A percentile compares a stretch with the other conserved stretches of the same genome.
Evolutionary conservation across 1,140 invertebrate species (phyloP).

Genomic region (Trypoxylus dichotomus): DNA sequence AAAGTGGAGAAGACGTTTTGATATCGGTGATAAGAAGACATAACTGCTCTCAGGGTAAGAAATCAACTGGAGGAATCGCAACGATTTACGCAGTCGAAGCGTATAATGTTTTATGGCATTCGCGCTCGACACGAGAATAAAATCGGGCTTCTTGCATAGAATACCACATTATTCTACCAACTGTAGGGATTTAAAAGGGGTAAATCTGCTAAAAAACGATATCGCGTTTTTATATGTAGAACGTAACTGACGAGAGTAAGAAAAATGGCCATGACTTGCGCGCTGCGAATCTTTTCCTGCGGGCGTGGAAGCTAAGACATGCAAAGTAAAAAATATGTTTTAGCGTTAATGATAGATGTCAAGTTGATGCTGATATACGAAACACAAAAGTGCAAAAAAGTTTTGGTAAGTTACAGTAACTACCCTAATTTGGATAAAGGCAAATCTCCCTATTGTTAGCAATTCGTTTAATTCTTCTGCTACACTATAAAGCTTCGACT

Average conservation of each 20-base stretch:
- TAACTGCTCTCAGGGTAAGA: constrained; percentile 9
- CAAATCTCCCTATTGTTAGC: too few species aligned
- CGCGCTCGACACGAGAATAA: constrained; percentile 16
- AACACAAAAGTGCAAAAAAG: background rate
- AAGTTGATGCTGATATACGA: too few species aligned
- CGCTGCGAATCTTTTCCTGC: background rate
- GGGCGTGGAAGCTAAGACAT: background rate
- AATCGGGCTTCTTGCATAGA: constrained; percentile 7
- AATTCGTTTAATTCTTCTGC: too few species aligned
- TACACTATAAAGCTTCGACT: too few species aligned
- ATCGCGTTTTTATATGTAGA: constrained; percentile 10
- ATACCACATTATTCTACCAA: constrained; percentile 3
- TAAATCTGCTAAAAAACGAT: constrained; percentile 23
- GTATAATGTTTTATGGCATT: constrained; percentile 8
- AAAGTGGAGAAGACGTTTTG: background rate
- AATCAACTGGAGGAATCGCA: constrained; percentile 6
- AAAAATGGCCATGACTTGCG: constrained; percentile 7
- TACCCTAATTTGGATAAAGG: too few species aligned
- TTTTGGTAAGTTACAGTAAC: too few species aligned
- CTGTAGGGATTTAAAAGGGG: background rate
- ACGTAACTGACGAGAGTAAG: constrained; percentile 1
- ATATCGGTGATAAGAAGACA: background rate
- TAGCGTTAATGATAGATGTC: background rate
- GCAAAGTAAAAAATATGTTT: background rate
- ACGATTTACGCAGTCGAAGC: constrained; percentile 13